A percentile compares a stretch with the other conserved stretches of the same genome.
These are phyloP conservation scores for Aleiodes alternator DNA, from an alignment of 2,888 invertebrate genomes.

Conservation along the genomic window DNA sequence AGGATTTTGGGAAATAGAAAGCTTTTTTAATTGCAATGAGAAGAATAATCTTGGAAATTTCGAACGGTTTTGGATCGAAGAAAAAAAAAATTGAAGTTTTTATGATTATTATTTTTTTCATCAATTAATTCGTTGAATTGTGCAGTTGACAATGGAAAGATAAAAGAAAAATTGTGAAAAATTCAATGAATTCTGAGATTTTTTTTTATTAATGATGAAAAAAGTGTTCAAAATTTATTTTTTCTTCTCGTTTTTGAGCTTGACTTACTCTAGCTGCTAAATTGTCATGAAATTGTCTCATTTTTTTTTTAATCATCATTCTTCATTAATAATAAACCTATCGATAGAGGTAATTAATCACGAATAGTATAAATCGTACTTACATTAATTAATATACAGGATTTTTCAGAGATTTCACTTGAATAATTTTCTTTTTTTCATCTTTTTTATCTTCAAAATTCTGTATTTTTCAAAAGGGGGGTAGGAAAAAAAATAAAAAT, in stretches of 20 bases:
- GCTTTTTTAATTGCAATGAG: not conserved
- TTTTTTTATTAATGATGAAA: conserved; percentile 25
- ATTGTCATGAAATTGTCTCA: conserved; percentile 48
- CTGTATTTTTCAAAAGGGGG: not conserved
- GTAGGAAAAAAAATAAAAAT: not conserved
- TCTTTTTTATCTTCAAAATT: not conserved
- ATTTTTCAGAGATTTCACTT: conserved; percentile 27
- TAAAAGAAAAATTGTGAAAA: conserved; percentile 6
- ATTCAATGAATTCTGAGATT: conserved; percentile 9
- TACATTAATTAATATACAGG: conserved; percentile 73
- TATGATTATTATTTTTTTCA: not conserved
- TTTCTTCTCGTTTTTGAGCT: conserved; percentile 66
- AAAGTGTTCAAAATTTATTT: conserved; percentile 47
- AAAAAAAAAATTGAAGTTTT: conserved; percentile 12
- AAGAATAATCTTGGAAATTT: not conserved
- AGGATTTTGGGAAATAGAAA: conserved; percentile 6
- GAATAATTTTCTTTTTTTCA: not conserved
- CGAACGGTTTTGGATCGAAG: too few relatives aligned
- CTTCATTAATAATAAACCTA: conserved; percentile 61
- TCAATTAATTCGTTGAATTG: conserved; percentile 37
- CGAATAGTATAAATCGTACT: conserved; percentile 72
- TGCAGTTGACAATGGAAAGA: conserved; percentile 44
- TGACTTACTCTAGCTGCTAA: conserved; percentile 69
- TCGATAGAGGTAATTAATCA: conserved; percentile 69
- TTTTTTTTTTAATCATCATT: conserved; percentile 8